These are phyloP conservation scores for Eulimnadia texana DNA, from an alignment of 1,140 invertebrate genomes.

Conservation along the genomic window DNA sequence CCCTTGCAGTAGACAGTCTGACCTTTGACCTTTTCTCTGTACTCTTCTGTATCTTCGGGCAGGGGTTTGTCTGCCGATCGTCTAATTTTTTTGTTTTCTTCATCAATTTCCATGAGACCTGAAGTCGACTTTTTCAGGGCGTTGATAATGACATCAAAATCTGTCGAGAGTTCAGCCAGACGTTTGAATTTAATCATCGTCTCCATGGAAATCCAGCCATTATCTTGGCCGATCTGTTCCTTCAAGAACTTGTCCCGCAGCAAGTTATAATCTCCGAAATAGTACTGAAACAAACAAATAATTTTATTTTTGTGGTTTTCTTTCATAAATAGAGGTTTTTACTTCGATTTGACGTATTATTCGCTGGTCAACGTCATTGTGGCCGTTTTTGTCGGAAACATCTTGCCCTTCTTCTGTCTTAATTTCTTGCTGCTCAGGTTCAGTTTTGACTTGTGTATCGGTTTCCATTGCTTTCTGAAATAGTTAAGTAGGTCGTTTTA, in stretches of 20 bases:
- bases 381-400: not conserved
- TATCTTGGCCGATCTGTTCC: conserved; percentile 63
- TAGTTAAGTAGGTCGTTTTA: too few species aligned
- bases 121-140: conserved; percentile 60
- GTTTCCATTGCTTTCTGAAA: not conserved
- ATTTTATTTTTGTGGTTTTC: not conserved
- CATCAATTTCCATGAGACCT: conserved; percentile 59
- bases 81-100: conserved; percentile 66
- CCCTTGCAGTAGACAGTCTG: conserved; percentile 80
- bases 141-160: conserved; percentile 50
- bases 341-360: conserved; percentile 26
- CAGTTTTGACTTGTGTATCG: not conserved
- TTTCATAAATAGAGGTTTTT: conserved; percentile 7
- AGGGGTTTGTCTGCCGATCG: conserved; percentile 57
- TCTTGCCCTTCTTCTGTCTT: not conserved
- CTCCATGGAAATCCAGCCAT: conserved; percentile 78
- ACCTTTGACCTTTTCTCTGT: conserved; percentile 54
- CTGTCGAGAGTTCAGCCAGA: conserved; percentile 52
- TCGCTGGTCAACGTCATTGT: conserved; percentile 20
- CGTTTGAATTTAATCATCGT: conserved; percentile 79
- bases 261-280: conserved; percentile 77
- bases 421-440: not conserved
- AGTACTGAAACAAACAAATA: conserved; percentile 44
- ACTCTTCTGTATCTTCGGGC: conserved; percentile 70
- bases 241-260: conserved; percentile 76